Evolutionary conservation across 2,113 vertebrate species (phyloP), one percentile per base, ranked within the genome.

Genomic region (Notarius lentiginosus): DNA sequence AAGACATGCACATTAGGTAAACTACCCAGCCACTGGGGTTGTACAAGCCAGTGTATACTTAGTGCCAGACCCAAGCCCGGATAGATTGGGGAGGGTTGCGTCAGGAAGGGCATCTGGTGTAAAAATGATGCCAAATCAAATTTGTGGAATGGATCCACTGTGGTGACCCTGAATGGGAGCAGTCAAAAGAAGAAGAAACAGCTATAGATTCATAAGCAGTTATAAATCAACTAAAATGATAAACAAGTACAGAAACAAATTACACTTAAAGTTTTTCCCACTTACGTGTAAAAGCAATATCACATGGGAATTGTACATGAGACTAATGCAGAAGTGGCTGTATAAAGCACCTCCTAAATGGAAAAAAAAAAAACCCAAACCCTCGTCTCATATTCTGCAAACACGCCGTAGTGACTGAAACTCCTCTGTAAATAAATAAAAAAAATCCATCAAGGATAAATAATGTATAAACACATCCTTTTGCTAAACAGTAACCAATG

Each of bases 381-480:
- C n/a, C 1, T 34, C 18, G 66, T 70, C 27, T 17, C 17, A 17
- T 34, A 70, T 1, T 49, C 49, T 55, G 12, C 22, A 47, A 75
- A 51, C 6, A 10, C 5, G 10, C 72, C 9, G 4, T 30, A 30
- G n/a, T 79, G 5, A 30, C 51, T 10, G 55, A 80, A 22, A 4
- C 17, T 34, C 4, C 4, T 30, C 18, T 24, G 47, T 11, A 63
- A 41, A 41, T 34, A 20, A 73, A 73, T 73, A 73, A 20, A n/a
- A 76, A 53, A 79, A 61, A 81, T 61, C 79, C 18, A 81, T 60
- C 7, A 81, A 56, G 58, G 24, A 22, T 84, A 83, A 89, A 89
- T 89, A 85, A 79, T 80, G 68, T 89, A 76, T 84, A 89, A 47
- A 83, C 83, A 58, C 58, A 82, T 66, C 63, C 24, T 75, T 56